Conservation (phyloP, 2,113 vertebrate species). For the Brachyhypopomus gauderio region DNA sequence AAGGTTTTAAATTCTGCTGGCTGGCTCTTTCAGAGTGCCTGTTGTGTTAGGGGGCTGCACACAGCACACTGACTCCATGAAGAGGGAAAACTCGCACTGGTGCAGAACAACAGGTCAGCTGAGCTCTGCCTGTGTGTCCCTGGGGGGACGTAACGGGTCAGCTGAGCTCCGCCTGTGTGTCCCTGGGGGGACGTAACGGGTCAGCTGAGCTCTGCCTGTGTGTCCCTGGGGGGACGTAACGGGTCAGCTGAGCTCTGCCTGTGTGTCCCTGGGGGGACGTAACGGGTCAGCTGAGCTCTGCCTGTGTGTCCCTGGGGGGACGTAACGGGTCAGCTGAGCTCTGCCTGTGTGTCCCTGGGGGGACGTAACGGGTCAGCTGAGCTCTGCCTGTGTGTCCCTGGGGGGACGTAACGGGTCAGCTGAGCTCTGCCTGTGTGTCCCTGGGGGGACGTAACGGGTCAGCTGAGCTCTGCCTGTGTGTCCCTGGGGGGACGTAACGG, state of each 20-base stretch:
- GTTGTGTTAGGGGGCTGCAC: slow-evolving; percentile 7
- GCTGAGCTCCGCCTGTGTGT: not conserved
- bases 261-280: too few relatives aligned
- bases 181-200: too few relatives aligned
- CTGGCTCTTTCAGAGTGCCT: not conserved
- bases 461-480: not conserved
- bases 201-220: not conserved
- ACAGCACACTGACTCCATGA: not conserved
- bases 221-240: too few relatives aligned
- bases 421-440: not conserved
- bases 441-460: too few relatives aligned
- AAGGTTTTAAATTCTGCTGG: slow-evolving; percentile 5
- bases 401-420: too few relatives aligned
- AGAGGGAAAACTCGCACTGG: slow-evolving; percentile 10
- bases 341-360: too few relatives aligned
- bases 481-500: too few relatives aligned
- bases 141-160: too few relatives aligned
- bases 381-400: not conserved
- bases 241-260: not conserved
- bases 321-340: not conserved
- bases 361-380: not conserved
- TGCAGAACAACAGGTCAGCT: slow-evolving; percentile 21
- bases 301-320: too few relatives aligned
- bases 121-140: too few relatives aligned
- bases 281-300: not conserved